Base-by-base conservation (phyloP, 2,888 invertebrate species). In the Heliconius aoede region DNA sequence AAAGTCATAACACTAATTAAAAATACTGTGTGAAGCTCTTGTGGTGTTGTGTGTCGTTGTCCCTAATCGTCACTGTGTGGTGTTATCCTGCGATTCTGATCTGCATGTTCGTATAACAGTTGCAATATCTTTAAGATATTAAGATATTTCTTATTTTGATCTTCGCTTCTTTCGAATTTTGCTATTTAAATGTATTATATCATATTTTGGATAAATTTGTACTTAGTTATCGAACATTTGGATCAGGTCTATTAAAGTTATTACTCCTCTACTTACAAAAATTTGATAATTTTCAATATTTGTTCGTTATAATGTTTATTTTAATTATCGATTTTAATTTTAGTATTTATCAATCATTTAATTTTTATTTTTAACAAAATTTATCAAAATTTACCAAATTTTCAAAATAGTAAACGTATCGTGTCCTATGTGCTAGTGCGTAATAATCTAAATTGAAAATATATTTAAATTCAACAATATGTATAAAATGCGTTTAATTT, bases 1-100 rank as follows among this genome's bases (percentile, higher is more conserved):
- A 81, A 80, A 79, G 80, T 78, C 78, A 76, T 69, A 78, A 79
- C 76, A 78, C 78, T 78, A 55, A 26, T 58, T 40, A 81, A 80
- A 65, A 40, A 81, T 78, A 76, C 76, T 90, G 89, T 90, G 86
- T 83, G 86, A 92, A 93, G 94, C 93, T 93, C 93, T 92, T 88
- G 91, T 91, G 82, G 87, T 90, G 91, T 91, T 87, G 85, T 86
- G 92, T 93, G 93, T 94, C 94, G 94, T 94, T 93, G 93, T 92
- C 92, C 92, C 92, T 92, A 90, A 85, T 89, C 85, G 85, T 88
- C 88, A 90, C 89, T 84, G 76, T 81, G 76, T 80, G 72, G 67
- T 61, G 30, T 24, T 65, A 65, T 75, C 55, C 24, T 60, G 32
- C 72, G 46, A 30, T 51, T 73, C 72, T 72, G 69, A 78, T 76